Conservation (phyloP, 2,113 vertebrate species). For the Sciurus niger region DNA sequence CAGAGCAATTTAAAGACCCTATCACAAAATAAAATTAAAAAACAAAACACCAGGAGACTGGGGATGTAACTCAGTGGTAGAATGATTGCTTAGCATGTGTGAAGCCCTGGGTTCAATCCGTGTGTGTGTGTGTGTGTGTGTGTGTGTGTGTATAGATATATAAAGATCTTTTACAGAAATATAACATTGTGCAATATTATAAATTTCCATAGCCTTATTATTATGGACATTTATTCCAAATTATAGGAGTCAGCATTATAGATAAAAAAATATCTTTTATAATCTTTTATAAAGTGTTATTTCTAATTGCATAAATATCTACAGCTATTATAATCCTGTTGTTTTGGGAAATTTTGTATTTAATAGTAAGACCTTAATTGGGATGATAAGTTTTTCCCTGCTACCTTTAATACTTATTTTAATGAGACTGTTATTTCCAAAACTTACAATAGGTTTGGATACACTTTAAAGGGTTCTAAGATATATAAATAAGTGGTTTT, state of each 20-base stretch:
- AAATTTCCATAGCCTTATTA: neutral
- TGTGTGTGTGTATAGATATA: neutral
- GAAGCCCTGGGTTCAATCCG: neutral
- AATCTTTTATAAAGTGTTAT: slow-evolving; percentile 7
- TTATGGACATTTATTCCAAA: neutral
- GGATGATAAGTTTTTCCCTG: neutral
- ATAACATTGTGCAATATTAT: slow-evolving; percentile 38
- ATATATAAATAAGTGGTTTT: slow-evolving; percentile 40
- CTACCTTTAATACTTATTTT: slow-evolving; percentile 45
- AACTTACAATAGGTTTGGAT: slow-evolving; percentile 46
- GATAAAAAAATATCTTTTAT: slow-evolving; percentile 6
- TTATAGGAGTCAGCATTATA: neutral
- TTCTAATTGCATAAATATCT: slow-evolving; percentile 35
- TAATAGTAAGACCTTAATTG: slow-evolving; percentile 48
- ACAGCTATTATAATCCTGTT: neutral
- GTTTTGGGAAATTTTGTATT: slow-evolving; percentile 57
- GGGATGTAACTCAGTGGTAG: neutral
- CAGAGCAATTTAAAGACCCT: neutral
- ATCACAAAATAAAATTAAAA: neutral
- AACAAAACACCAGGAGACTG: neutral
- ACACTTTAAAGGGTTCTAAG: neutral
- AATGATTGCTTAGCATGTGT: neutral
- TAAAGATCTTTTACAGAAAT: neutral
- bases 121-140: too few species aligned
- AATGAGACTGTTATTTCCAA: neutral